Evolutionary conservation across 2,888 invertebrate genomes (phyloP).

Genomic region (Agapostemon virescens): DNA sequence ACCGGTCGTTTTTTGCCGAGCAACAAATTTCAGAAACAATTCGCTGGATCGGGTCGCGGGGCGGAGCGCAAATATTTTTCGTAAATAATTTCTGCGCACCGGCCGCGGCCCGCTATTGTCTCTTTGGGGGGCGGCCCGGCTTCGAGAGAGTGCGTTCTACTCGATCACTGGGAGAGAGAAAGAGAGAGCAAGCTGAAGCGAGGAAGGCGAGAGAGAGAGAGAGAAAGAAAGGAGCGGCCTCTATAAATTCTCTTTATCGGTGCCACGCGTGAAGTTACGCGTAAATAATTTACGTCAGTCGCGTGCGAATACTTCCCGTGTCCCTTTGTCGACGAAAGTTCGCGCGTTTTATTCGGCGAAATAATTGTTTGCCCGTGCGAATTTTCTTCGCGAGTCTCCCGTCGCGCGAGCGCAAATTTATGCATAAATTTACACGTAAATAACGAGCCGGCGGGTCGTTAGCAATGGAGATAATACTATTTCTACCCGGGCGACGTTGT

Average conservation of each 20-base stretch:
- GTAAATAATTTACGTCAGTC: constrained; percentile 47
- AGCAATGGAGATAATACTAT: constrained; percentile 40
- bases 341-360: constrained; percentile 45
- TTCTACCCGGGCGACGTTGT: constrained; percentile 20
- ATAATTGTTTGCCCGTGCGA: constrained; percentile 37
- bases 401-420: constrained; percentile 32
- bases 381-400: constrained; percentile 22
- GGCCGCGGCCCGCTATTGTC: constrained; percentile 17
- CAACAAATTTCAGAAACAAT: constrained; percentile 11
- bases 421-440: constrained; percentile 46
- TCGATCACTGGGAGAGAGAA: constrained; percentile 22
- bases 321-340: constrained; percentile 44
- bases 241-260: constrained; percentile 53
- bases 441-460: constrained; percentile 38
- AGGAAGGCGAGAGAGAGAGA: too few species aligned
- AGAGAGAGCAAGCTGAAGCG: too few species aligned
- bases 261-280: constrained; percentile 41
- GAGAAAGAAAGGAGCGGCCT: neutral
- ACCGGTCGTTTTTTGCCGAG: neutral
- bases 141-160: constrained; percentile 23
- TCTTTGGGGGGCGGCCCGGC: constrained; percentile 3
- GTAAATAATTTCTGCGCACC: constrained; percentile 18
- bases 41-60: neutral
- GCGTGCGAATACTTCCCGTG: constrained; percentile 36
- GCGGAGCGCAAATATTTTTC: constrained; percentile 34